Conservation (phyloP, 2,888 invertebrate genomes). For the Kuschelorhynchus macadamiae region DNA sequence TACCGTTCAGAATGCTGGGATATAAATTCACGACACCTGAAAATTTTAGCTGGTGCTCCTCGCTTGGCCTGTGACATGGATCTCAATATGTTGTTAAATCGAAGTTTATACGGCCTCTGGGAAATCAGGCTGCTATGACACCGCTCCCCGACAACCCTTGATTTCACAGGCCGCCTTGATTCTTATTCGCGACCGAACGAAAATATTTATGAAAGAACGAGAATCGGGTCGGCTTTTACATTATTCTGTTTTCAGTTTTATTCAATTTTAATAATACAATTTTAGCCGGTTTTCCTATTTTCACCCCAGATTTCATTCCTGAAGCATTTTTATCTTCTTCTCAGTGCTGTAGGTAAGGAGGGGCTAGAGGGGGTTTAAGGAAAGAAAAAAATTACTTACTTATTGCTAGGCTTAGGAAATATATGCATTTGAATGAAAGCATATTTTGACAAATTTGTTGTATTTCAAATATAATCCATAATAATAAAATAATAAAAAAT, state of each 20-base stretch:
- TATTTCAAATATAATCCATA: too few relatives aligned
- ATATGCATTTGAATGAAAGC: too few relatives aligned
- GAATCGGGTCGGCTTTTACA: slow-evolving; percentile 46
- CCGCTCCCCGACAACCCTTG: slow-evolving; percentile 50
- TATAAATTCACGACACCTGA: slow-evolving; percentile 47
- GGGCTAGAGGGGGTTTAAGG: too few relatives aligned
- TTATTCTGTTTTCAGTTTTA: slow-evolving; percentile 45
- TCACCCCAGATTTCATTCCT: too few relatives aligned
- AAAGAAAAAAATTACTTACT: neutral
- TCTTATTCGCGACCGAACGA: slow-evolving; percentile 63
- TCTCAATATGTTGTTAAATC: slow-evolving; percentile 68
- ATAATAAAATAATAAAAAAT: too few relatives aligned
- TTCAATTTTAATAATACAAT: slow-evolving; percentile 49
- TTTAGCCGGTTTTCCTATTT: slow-evolving; percentile 29
- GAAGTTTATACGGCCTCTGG: slow-evolving; percentile 69
- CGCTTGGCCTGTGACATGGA: slow-evolving; percentile 61
- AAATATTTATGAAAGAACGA: slow-evolving; percentile 63
- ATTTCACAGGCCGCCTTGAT: slow-evolving; percentile 59
- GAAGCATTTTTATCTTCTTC: too few relatives aligned
- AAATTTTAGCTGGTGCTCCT: slow-evolving; percentile 41
- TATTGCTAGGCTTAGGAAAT: too few relatives aligned
- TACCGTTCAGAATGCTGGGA: slow-evolving; percentile 35
- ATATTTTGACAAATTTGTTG: too few relatives aligned
- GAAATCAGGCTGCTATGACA: slow-evolving; percentile 66
- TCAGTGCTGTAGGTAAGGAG: too few relatives aligned